Conservation (phyloP, 2,888 invertebrate species). For the Phymatocera aterrima region DNA sequence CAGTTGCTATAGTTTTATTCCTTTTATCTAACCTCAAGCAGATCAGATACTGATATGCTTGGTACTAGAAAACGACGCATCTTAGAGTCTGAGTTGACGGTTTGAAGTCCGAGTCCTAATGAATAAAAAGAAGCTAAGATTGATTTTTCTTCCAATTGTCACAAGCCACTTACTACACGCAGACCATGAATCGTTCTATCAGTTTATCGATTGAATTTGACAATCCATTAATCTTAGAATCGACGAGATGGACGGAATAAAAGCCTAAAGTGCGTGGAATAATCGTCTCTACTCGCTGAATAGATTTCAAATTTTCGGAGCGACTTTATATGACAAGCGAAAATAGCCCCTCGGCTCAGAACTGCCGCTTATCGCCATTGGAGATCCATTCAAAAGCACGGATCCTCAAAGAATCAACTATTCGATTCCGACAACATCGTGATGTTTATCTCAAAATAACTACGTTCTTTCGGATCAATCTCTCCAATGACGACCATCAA, state of each 20-base stretch:
- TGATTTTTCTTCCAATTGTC: background rate
- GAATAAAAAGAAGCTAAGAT: background rate
- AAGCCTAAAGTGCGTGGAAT: background rate
- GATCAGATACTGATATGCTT: background rate
- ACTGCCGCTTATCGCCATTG: background rate
- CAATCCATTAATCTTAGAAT: background rate
- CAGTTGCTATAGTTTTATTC: background rate
- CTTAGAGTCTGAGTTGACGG: background rate
- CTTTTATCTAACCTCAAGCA: background rate
- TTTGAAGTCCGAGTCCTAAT: background rate
- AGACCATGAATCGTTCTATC: background rate
- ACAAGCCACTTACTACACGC: background rate
- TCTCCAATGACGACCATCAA: too few species aligned
- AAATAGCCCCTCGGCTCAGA: background rate
- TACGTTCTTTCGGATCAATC: too few species aligned
- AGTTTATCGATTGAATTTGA: background rate
- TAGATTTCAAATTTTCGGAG: background rate
- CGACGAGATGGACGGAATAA: background rate
- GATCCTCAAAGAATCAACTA: background rate
- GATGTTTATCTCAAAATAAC: too few species aligned
- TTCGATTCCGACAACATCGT: too few species aligned
- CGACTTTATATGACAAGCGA: background rate
- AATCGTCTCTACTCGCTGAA: background rate
- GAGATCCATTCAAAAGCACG: background rate
- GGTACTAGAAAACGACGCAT: background rate